These are phyloP conservation scores for Barbus barbus DNA, from an alignment of 2,113 vertebrate species.

Conservation along the genomic window DNA sequence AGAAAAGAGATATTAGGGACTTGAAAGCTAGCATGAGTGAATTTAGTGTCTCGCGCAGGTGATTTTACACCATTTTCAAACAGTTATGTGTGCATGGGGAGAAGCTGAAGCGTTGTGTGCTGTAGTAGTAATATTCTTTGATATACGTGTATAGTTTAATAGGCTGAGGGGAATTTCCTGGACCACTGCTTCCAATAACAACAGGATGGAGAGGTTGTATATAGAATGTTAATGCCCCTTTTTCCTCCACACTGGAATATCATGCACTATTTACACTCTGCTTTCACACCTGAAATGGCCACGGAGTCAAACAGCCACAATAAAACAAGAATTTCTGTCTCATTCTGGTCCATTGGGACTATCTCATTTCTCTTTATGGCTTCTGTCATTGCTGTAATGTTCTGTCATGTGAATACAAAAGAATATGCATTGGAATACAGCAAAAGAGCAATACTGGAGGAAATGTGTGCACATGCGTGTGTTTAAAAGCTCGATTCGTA, in stretches of 20 bases:
- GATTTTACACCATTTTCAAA: slow-evolving; percentile 1
- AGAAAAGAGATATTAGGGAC: neutral
- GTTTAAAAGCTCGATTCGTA: slow-evolving; percentile 22
- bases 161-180: neutral
- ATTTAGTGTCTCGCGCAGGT: neutral
- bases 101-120: neutral
- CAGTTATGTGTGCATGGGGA: neutral
- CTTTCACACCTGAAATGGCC: neutral
- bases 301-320: neutral
- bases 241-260: neutral
- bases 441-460: neutral
- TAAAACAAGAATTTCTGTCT: slow-evolving; percentile 11
- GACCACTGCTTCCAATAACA: neutral
- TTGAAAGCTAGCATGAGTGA: neutral
- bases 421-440: neutral
- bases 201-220: neutral
- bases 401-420: slow-evolving; percentile 15
- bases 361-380: slow-evolving; percentile 41
- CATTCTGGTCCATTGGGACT: slow-evolving; percentile 29
- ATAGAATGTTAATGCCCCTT: neutral
- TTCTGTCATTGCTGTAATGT: neutral
- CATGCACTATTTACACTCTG: neutral
- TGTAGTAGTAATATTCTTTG: neutral
- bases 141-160: slow-evolving; percentile 1
- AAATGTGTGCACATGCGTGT: neutral